Conservation (phyloP, 2,888 invertebrate genomes). For the Chloroclysta siterata region DNA sequence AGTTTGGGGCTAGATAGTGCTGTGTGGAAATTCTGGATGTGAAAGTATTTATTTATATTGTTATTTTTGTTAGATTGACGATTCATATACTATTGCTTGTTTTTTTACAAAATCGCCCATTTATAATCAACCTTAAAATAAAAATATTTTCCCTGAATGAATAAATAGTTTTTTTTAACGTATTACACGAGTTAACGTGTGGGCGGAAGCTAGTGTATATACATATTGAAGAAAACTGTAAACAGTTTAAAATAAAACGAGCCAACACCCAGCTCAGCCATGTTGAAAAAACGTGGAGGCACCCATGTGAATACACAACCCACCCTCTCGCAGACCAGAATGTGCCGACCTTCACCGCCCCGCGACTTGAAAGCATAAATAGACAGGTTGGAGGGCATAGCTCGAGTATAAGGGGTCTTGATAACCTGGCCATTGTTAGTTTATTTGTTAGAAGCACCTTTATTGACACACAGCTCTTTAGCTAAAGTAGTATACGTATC, state of each 20-base stretch:
- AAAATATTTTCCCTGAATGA: too few relatives aligned
- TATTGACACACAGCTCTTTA: slow-evolving; percentile 51
- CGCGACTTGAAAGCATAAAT: slow-evolving; percentile 15
- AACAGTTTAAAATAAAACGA: slow-evolving; percentile 40
- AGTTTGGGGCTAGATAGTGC: too few relatives aligned
- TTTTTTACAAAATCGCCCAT: too few relatives aligned
- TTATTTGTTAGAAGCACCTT: slow-evolving; percentile 52
- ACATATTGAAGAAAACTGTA: slow-evolving; percentile 14
- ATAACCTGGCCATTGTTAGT: slow-evolving; percentile 43
- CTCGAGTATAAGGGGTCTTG: slow-evolving; percentile 36
- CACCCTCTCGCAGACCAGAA: slow-evolving; percentile 44
- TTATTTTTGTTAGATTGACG: too few relatives aligned
- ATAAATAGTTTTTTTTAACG: too few relatives aligned
- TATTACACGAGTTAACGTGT: too few relatives aligned
- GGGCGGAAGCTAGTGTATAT: too few relatives aligned
- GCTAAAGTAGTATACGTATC: slow-evolving; percentile 28
- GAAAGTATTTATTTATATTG: too few relatives aligned
- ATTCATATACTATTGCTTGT: too few relatives aligned
- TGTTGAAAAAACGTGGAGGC: slow-evolving; percentile 60
- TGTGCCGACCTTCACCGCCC: slow-evolving; percentile 39
- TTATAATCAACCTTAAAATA: too few relatives aligned
- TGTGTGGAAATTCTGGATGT: too few relatives aligned
- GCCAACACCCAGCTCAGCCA: slow-evolving; percentile 51
- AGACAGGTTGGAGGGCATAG: slow-evolving; percentile 19
- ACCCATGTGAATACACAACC: slow-evolving; percentile 58